Conservation (phyloP, 2,888 invertebrate species). For the Clunio marinus region DNA sequence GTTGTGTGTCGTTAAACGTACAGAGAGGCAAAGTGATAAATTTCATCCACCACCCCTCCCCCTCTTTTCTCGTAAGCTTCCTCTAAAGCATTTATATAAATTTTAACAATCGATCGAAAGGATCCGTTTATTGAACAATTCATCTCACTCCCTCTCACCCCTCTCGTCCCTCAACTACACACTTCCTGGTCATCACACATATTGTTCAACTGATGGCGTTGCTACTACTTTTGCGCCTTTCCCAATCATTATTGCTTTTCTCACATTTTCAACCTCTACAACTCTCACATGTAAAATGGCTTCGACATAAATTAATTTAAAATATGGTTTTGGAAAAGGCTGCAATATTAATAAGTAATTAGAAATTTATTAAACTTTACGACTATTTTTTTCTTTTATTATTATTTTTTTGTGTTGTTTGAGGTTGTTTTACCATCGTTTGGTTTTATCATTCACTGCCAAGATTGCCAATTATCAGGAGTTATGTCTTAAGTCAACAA, state of each 20-base stretch:
- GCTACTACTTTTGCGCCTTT: neutral
- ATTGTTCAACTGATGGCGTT: neutral
- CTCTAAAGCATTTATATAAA: neutral
- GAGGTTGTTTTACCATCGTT: neutral
- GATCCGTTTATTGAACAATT: neutral
- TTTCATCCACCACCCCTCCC: neutral
- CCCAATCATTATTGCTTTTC: neutral
- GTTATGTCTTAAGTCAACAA: neutral
- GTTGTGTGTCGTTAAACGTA: conserved; percentile 1
- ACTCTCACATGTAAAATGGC: neutral
- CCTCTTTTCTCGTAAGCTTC: no score
- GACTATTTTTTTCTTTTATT: neutral
- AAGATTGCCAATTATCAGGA: neutral
- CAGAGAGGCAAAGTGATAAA: neutral
- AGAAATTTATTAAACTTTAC: conserved; percentile 9
- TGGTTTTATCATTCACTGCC: neutral
- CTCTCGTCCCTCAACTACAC: neutral
- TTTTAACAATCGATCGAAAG: conserved; percentile 13
- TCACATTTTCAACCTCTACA: neutral
- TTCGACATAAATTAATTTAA: conserved; percentile 13
- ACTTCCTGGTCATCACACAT: neutral
- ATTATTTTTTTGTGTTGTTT: neutral
- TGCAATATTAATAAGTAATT: neutral
- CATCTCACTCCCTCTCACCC: neutral
- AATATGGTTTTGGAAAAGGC: neutral